Evolutionary conservation across 2,113 vertebrate species (phyloP).

Genomic region (Spilogale gracilis): DNA sequence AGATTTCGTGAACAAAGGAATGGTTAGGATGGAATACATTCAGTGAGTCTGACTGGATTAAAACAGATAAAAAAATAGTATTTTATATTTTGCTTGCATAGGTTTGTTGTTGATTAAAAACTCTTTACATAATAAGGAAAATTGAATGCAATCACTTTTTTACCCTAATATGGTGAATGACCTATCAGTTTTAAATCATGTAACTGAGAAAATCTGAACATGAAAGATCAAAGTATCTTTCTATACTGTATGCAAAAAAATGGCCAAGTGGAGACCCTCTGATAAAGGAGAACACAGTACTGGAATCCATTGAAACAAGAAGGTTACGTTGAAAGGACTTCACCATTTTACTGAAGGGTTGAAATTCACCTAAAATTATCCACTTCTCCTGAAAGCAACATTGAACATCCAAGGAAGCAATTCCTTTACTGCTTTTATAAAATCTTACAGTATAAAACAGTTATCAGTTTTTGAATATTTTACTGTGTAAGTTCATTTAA

Average conservation of each 20-base stretch:
- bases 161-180: constrained; percentile 57
- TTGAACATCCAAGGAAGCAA: constrained; percentile 63
- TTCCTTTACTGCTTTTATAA: constrained; percentile 64
- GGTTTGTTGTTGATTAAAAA: constrained; percentile 61
- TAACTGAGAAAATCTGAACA: constrained; percentile 63
- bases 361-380: constrained; percentile 76
- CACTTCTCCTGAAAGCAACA: constrained; percentile 72
- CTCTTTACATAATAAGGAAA: constrained; percentile 58
- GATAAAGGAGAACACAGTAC: constrained; percentile 52
- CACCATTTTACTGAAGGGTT: constrained; percentile 54
- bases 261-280: constrained; percentile 26
- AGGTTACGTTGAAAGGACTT: constrained; percentile 64
- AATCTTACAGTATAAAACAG: constrained; percentile 51
- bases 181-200: constrained; percentile 57
- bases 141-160: constrained; percentile 71
- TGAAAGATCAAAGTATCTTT: constrained; percentile 32
- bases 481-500: constrained; percentile 35
- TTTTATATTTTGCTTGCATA: neutral
- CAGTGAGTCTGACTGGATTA: neutral
- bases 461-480: neutral
- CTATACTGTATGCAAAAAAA: constrained; percentile 41
- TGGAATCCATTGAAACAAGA: constrained; percentile 63
- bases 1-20: constrained; percentile 32
- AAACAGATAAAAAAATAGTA: neutral
- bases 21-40: neutral